Percentiles rank a stretch among this genome's conserved stretches.
phyloP scores from a whole-genome alignment of 2,113 vertebrate genomes.

The Cacatua alba region DNA sequence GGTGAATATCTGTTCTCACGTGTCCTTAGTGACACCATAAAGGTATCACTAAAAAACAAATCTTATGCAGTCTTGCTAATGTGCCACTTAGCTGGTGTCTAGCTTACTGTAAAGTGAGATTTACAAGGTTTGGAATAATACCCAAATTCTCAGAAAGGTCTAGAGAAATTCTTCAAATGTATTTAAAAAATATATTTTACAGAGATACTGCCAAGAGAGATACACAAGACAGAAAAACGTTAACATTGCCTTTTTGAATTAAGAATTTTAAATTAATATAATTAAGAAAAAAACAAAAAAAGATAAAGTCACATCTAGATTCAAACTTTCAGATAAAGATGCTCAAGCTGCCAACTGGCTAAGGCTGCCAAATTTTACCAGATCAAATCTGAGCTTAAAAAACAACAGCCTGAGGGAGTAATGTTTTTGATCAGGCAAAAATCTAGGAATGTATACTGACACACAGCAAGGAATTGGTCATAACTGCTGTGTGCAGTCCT shows the following conservation, averaged over 20 bases:
- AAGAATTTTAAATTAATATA: not conserved
- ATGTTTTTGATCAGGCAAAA: not conserved
- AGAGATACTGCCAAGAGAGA: not conserved
- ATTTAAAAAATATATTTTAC: not conserved
- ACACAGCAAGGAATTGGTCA: not conserved
- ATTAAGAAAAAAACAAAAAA: not conserved
- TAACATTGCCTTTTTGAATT: not conserved
- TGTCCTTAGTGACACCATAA: not conserved
- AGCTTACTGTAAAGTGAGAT: not conserved
- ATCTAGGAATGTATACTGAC: not conserved
- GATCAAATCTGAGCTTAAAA: not conserved
- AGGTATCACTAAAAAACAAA: not conserved
- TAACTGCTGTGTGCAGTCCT: not conserved
- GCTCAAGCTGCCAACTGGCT: not conserved
- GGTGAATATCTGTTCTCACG: not conserved
- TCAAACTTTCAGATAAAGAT: not conserved
- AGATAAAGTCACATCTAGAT: not conserved
- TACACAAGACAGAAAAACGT: not conserved
- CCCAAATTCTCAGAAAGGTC: not conserved
- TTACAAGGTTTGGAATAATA: not conserved
- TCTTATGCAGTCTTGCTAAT: not conserved
- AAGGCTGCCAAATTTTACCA: not conserved
- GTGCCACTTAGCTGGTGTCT: not conserved
- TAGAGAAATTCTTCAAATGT: not conserved
- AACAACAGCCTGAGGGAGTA: not conserved